Evolutionary conservation across 2,888 invertebrate species (phyloP).

Genomic region (Chesias legatella): DNA sequence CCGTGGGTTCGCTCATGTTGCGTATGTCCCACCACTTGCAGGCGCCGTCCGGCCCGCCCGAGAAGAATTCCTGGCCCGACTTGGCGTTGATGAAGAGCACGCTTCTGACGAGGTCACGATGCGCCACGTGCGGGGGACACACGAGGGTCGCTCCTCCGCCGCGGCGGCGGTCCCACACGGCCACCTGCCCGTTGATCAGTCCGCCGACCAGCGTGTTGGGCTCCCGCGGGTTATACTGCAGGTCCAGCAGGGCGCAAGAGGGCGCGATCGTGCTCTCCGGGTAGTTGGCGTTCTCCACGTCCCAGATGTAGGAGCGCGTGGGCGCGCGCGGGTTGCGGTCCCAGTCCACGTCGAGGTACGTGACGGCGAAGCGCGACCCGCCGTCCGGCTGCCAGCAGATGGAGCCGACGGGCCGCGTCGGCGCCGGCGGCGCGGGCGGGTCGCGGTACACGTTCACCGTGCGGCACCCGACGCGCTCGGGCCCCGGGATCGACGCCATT

Average conservation of each 20-base stretch:
- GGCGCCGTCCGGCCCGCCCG: slow-evolving; percentile 93
- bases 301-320: slow-evolving; percentile 86
- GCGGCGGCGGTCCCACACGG: slow-evolving; percentile 88
- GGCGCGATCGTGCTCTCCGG: slow-evolving; percentile 86
- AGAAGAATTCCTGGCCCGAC: slow-evolving; percentile 95
- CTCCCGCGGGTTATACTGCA: slow-evolving; percentile 93
- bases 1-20: slow-evolving; percentile 82
- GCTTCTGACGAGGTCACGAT: slow-evolving; percentile 91
- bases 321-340: slow-evolving; percentile 73
- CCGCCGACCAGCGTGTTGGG: slow-evolving; percentile 83
- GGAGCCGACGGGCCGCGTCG: slow-evolving; percentile 85
- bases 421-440: slow-evolving; percentile 74
- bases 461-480: slow-evolving; percentile 83
- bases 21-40: slow-evolving; percentile 90
- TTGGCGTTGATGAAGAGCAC: slow-evolving; percentile 95
- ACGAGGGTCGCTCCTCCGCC: slow-evolving; percentile 85
- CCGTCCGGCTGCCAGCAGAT: slow-evolving; percentile 94
- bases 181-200: slow-evolving; percentile 83
- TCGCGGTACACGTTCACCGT: slow-evolving; percentile 93
- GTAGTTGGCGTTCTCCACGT: slow-evolving; percentile 91
- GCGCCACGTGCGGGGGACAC: slow-evolving; percentile 89
- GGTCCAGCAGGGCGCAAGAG: slow-evolving; percentile 85
- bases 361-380: slow-evolving; percentile 88
- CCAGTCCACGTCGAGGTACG: slow-evolving; percentile 89
- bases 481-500: slow-evolving; percentile 81